Percentiles rank a stretch among this genome's conserved stretches.
These are phyloP conservation scores for Selene dorsalis DNA, from an alignment of 2,797 vertebrate species.

Conservation along the genomic window DNA sequence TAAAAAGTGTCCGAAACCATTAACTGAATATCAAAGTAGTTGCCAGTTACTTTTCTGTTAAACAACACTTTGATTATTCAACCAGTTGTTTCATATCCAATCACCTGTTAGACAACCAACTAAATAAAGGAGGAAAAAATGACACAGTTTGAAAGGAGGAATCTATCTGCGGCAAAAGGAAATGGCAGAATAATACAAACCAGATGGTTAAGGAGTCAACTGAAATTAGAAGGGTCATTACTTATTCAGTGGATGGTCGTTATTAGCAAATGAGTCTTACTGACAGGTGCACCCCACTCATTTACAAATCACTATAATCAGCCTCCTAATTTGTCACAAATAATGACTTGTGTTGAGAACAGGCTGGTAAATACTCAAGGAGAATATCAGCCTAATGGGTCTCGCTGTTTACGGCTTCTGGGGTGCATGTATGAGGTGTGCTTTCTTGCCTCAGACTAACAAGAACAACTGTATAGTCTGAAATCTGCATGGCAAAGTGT, in stretches of 20 bases:
- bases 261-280: constrained; percentile 80
- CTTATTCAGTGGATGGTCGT: constrained; percentile 81
- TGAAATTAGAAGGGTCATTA: constrained; percentile 77
- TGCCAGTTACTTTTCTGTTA: not conserved
- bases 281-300: constrained; percentile 82
- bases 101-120: constrained; percentile 16
- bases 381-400: constrained; percentile 73
- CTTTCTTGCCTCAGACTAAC: no score
- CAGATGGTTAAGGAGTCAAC: constrained; percentile 74
- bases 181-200: constrained; percentile 76
- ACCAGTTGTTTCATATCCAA: constrained; percentile 10
- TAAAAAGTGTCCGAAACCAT: not conserved
- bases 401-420: constrained; percentile 60
- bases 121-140: constrained; percentile 28
- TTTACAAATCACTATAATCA: constrained; percentile 85
- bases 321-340: constrained; percentile 81
- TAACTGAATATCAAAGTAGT: not conserved
- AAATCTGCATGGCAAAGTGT: not conserved
- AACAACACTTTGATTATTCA: constrained; percentile 10
- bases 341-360: constrained; percentile 83
- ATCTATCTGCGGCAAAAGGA: constrained; percentile 61
- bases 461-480: not conserved
- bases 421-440: constrained; percentile 36
- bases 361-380: constrained; percentile 75
- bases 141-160: constrained; percentile 32